Evolutionary conservation across 2,888 invertebrate genomes (phyloP), one percentile per base, ranked within the genome.

Genomic region (Agrotis exclamationis): DNA sequence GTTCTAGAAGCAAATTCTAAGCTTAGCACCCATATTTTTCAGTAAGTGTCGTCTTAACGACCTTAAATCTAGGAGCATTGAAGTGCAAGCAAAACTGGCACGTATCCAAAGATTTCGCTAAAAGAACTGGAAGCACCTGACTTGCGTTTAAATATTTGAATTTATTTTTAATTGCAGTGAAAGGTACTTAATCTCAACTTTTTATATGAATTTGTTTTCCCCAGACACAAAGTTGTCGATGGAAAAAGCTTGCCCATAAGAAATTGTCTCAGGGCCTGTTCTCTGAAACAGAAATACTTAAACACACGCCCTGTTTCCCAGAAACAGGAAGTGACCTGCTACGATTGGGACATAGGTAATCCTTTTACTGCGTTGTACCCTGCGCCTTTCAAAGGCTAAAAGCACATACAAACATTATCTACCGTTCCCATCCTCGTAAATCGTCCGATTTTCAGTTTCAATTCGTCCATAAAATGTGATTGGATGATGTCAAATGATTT

Each of bases 51-150:
- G 44, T 62, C 76, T 50, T 77, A 70, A 74, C 71, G 67, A 67
- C 58, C 24, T 79, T 76, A 81, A 84, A 85, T 75, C 70, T 63
- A 53, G 57, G 53, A 48, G 11, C 39, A 79, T 60, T 76, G 59
- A 50, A 69, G 54, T 73, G 76, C 65, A 53, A 80, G 63, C 70
- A 18, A 33, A 58, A 62, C 64, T 83, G 83, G 85, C 85, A 44
- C 20, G 51, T 11, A 60, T 56, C 83, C 83, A 83, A 76, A 39
- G 56, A 67, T 62, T 48, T 50, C 54, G 47, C 63, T 54, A 50
- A 24, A 70, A 60, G 56, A 59, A 70, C 56, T 57, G 28, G 6
- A 16, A 69, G 51, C 51, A 63, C 64, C 69, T 76, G 70, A 44
- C 48, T 67, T 48, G n/a, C 28, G 4, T 66, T 83, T 67, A 74